Conservation (phyloP, 2,888 invertebrate genomes). For the Baccha elongata region DNA sequence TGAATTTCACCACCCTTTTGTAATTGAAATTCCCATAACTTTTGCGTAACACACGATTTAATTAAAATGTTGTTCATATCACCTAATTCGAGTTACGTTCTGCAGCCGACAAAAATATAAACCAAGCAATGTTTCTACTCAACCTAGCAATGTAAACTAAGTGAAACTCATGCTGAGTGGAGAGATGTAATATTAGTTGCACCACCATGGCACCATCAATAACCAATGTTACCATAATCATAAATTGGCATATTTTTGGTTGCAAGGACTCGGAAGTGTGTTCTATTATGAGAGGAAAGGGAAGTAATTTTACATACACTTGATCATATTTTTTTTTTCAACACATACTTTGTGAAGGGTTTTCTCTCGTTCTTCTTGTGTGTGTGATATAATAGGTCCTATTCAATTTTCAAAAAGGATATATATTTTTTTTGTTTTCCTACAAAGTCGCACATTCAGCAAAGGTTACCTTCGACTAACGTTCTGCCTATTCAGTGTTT, state of each 20-base stretch:
- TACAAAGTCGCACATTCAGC: slow-evolving; percentile 39
- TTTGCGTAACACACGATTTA: slow-evolving; percentile 38
- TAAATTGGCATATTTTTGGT: slow-evolving; percentile 63
- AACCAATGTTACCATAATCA: slow-evolving; percentile 69
- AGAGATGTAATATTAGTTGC: slow-evolving; percentile 58
- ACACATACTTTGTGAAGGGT: background rate
- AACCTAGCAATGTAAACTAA: slow-evolving; percentile 38
- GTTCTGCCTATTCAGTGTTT: slow-evolving; percentile 44
- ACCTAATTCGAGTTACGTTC: slow-evolving; percentile 59
- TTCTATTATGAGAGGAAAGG: background rate
- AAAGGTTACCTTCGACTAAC: slow-evolving; percentile 54
- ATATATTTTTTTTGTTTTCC: slow-evolving; percentile 7
- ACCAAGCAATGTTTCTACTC: slow-evolving; percentile 54
- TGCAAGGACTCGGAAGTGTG: background rate
- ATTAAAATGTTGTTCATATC: slow-evolving; percentile 64
- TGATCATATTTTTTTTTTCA: slow-evolving; percentile 25
- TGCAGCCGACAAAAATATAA: slow-evolving; percentile 31
- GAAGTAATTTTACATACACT: slow-evolving; percentile 60
- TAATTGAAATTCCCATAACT: slow-evolving; percentile 61
- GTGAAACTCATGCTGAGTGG: slow-evolving; percentile 21
- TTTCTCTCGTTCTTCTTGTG: background rate
- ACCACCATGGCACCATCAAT: slow-evolving; percentile 59
- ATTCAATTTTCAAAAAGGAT: slow-evolving; percentile 40
- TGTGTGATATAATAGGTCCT: slow-evolving; percentile 39
- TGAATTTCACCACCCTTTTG: background rate